Base-by-base conservation (phyloP, 1,140 invertebrate species). In the Ceratoteleas bidentatus region DNA sequence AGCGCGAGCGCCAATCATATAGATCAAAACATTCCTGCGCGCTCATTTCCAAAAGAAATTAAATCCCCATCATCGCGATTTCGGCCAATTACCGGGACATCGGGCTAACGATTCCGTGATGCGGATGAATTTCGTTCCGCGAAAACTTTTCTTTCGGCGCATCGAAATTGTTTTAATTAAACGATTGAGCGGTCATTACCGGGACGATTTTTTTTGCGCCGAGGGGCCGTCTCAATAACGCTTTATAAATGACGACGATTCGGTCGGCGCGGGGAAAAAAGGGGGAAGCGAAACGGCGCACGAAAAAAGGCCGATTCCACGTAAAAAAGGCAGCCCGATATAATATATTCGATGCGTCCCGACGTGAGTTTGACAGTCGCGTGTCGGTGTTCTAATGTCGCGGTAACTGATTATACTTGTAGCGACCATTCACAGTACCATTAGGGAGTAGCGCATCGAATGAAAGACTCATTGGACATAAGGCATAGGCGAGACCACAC, bases 401-500 rank as follows among this genome's bases (percentile, higher is more conserved):
- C 86, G 45, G 69, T 82, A 82, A 82, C 80, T 82, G 74, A 83
- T 83, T 83, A 83, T 70, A 78, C 81, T 83, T 83, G 81, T 83
- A 83, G 81, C 65, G 54, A 79, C 75, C 64, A 83, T 83, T 83
- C 81, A 83, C 82, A 74, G 70, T 87, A 87, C 87, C 87, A 89
- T 90, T 89, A 90, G 87, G 87, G 89, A 90, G 88, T 89, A 90
- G 89, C 87, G 88, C 87, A 90, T 90, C 87, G 87, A 90, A 90
- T 90, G 89, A 87, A 88, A 90, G 86, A 81, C 70, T 88, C 87
- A 87, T 83, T 78, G 81, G 87, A 87, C 87, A 85, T 85, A 85
- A 88, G 85, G 85, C 85, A 83, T 83, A 83, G 69, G 72, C 49
- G 79, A 72, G 84, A 89, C 89, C 88, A 89, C 88, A 89, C 89